A percentile compares a stretch with the other conserved stretches of the same genome.
Conservation (phyloP, 1,140 invertebrate genomes). For the Himalopsyche phryganea region DNA sequence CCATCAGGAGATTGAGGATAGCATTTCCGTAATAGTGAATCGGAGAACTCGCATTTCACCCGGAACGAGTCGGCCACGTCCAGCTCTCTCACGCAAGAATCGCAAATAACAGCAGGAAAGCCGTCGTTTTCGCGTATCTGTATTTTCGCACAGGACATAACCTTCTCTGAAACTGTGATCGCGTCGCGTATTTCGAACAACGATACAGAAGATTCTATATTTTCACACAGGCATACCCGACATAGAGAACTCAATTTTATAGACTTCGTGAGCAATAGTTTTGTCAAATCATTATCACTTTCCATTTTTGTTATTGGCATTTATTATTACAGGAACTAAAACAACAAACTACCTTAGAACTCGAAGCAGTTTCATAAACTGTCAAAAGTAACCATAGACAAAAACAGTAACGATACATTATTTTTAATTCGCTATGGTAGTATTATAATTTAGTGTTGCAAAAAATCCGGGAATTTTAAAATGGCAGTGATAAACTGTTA, state of each 20-base stretch:
- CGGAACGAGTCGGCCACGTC: constrained; percentile 3
- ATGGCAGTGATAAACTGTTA: no score
- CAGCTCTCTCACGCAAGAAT: not conserved
- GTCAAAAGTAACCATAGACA: no score
- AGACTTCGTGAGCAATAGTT: no score
- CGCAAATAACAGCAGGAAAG: constrained; percentile 6
- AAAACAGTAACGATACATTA: no score
- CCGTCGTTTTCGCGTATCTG: not conserved
- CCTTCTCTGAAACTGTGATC: constrained; percentile 5
- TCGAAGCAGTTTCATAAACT: no score
- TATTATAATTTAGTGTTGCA: no score
- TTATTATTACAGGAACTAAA: no score
- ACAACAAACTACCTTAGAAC: no score
- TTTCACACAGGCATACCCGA: constrained; percentile 14
- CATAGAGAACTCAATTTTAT: constrained; percentile 4
- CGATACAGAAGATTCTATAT: not conserved
- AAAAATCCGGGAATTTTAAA: no score
- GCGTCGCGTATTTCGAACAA: constrained; percentile 1
- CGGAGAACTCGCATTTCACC: constrained; percentile 8
- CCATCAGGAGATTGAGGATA: not conserved
- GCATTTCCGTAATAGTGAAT: constrained; percentile 1
- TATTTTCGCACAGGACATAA: constrained; percentile 5
- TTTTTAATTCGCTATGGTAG: no score
- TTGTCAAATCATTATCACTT: no score
- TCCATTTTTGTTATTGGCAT: no score